phyloP scores from a whole-genome alignment of 2,888 invertebrate genomes.

The Julus scandinavius region DNA sequence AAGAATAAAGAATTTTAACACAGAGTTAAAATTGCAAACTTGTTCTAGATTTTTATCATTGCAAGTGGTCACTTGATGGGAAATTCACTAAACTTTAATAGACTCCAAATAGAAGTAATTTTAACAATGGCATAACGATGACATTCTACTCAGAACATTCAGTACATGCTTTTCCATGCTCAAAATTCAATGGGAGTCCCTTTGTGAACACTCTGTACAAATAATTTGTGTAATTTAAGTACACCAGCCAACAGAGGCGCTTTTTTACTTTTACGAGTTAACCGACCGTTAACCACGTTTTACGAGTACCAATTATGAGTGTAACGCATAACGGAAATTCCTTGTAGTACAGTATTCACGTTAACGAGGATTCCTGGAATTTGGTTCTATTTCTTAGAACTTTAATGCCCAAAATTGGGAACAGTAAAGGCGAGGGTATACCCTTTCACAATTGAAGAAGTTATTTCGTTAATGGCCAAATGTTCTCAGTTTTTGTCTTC shows the following conservation, averaged over 20 bases:
- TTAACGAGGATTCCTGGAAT: not conserved
- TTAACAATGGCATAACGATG: too few relatives aligned
- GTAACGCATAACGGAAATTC: not conserved
- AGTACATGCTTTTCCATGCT: too few relatives aligned
- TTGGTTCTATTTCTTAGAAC: not conserved
- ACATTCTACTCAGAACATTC: too few relatives aligned
- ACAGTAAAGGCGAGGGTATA: not conserved
- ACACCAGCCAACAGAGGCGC: not conserved
- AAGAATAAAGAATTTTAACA: too few relatives aligned
- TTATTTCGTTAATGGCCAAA: not conserved
- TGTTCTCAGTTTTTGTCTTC: not conserved
- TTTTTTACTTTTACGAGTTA: not conserved
- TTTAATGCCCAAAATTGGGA: not conserved
- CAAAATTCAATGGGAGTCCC: too few relatives aligned
- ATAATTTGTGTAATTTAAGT: not conserved
- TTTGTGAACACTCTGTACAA: not conserved
- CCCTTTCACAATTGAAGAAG: not conserved
- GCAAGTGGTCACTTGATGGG: too few relatives aligned
- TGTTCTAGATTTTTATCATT: too few relatives aligned
- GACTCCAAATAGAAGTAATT: too few relatives aligned
- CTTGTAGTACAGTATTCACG: not conserved
- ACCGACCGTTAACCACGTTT: not conserved
- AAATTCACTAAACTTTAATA: too few relatives aligned
- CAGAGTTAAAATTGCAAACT: too few relatives aligned
- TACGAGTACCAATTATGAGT: conserved; percentile 24